These are phyloP conservation scores for Calidris pugnax DNA, from an alignment of 2,113 vertebrate species.

Conservation along the genomic window DNA sequence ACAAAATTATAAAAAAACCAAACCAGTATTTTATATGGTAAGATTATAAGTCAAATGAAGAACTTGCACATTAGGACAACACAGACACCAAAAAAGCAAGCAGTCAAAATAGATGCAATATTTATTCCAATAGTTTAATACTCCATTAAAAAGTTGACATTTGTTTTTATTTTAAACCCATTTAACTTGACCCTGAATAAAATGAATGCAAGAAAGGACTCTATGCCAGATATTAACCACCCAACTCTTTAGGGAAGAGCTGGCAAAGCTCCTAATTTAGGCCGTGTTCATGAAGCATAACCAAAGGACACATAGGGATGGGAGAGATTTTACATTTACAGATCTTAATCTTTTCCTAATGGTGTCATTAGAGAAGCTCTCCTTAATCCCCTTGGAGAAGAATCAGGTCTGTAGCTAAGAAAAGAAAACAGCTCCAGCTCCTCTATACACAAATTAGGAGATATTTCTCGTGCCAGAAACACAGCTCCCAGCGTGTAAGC, in stretches of 20 bases:
- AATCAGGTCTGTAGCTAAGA: background rate
- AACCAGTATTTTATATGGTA: background rate
- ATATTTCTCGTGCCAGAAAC: background rate
- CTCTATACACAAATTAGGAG: background rate
- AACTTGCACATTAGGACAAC: background rate
- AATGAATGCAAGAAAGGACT: background rate
- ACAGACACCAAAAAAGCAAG: background rate
- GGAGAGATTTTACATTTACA: background rate
- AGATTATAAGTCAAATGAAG: background rate
- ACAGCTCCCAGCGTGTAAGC: background rate
- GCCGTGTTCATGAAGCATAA: background rate
- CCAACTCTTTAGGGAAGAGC: background rate
- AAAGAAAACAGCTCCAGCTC: background rate
- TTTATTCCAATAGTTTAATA: background rate
- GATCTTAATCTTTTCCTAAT: background rate
- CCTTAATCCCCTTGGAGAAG: background rate
- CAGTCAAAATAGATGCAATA: background rate
- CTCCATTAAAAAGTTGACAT: background rate
- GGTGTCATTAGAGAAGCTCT: background rate
- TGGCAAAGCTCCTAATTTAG: background rate
- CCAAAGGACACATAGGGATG: background rate
- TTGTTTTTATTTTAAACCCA: background rate
- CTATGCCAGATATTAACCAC: background rate
- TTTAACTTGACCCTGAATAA: background rate
- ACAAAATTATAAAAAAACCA: background rate